Base-by-base conservation (phyloP, 2,888 invertebrate genomes). In the Caenorhabditis wallacei region DNA sequence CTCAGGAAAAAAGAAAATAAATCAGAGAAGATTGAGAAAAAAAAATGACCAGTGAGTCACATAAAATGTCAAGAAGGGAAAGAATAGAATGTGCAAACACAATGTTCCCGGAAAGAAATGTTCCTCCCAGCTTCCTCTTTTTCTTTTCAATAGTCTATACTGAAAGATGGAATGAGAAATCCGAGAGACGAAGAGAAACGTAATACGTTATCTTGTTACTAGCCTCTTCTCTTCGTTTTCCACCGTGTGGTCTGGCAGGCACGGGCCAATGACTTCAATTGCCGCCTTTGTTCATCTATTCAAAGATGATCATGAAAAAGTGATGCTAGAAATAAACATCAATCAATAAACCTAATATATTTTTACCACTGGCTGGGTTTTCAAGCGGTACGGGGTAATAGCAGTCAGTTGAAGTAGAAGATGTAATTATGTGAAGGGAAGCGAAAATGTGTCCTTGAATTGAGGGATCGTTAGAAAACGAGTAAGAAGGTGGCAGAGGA, bases 191-290 rank as follows among this genome's bases (percentile, higher is more conserved):
- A 18, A 59, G 46, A 64, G 66, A 75, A 75, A 59, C 75, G 75
- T 75, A 75, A 75, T 59, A 66, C 59, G 75, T 75, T 75, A 75
- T 75, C 75, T 75, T 75, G 75, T 75, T 75, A 75, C 75, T 75
- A 35, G 59, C 51, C 48, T 22, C 71, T 40, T 57, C 35, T 74
- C 40, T 56, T 56, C 57, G 20, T 64, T 64, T 57, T 46, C 56
- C 22, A 40, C 16, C 54, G 74, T 64, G 74, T 74, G 61, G 72
- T 26, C 74, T 64, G 64, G 48, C 59, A 59, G 43, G 56, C 56
- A 20, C 46, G 24, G 16, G 7, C 26, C 16, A 74, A 56, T 54
- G 56, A 64, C 66, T 74, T 70, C 69, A 46, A 56, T 56, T 51
- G 56, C 37, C 20, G 63, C 20, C 54, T 53, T 64, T 37, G 48